Evolutionary conservation across 2,797 vertebrate species (phyloP), one percentile per base, ranked within the genome.

Genomic region (Antennarius maculatus): DNA sequence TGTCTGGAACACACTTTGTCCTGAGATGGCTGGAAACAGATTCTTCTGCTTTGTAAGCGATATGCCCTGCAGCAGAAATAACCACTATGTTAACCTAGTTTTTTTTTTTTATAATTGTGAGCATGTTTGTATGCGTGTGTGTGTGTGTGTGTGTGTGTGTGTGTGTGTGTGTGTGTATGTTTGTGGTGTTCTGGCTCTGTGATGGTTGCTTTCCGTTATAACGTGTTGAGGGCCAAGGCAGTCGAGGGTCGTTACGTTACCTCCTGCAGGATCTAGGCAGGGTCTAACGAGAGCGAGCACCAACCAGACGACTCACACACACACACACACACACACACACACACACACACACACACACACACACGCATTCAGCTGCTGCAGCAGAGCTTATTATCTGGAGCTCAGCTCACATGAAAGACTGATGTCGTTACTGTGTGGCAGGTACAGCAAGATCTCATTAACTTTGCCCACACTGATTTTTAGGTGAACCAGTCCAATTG

Each of bases 61-160:
- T 45, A 66, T 69, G 69, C 72, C 84, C 78, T 77, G 74, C 77
- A 85, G 80, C 67, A 79, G 55, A 71, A 76, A 79, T 70, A 71
- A 75, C 72, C 66, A 61, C 61, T 64, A 77, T 42, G 43, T 79
- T 89, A 90, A 87, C 85, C 86, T 71, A 83, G 55, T 85, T 89
- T 74, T 80, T 61, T 51, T 85, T 89, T 74, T 80, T 61, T 51
- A 65, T 74, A 53, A 69, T 57, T 69, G 68, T 76, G 78, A 54
- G 61, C 7, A 13, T 54, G 49, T 51, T 52, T 66, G 68, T 75
- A 76, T 52, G 61, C 8, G n/a, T n/a, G 2, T 8, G 29, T 18
- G 28, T 16, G 28, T 16, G 51, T 48, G 45, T 56, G 49, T 51
- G 55, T 68, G 68, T 75, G 78, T 52, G 61, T 10, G n/a, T 54